Percentiles rank a stretch among this genome's conserved stretches.
These are phyloP conservation scores for Proterorhinus semilunaris DNA, from an alignment of 2,113 vertebrate species.

Conservation along the genomic window DNA sequence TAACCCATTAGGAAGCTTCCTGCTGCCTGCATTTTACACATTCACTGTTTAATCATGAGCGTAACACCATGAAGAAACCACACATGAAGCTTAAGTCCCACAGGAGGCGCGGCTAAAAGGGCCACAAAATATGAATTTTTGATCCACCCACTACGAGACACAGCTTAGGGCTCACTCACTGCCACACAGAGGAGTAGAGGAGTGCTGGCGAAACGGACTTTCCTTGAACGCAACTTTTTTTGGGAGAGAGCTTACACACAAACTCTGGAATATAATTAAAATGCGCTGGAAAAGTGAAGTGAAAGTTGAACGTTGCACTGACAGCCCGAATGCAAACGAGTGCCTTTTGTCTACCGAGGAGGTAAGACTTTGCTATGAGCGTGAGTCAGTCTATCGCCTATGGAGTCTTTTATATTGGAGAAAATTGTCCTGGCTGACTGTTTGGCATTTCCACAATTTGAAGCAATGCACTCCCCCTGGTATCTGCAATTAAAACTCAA, in stretches of 20 bases:
- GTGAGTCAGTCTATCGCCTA: not conserved
- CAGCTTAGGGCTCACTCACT: conserved; percentile 16
- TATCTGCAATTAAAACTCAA: conserved; percentile 83
- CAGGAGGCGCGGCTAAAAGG: conserved; percentile 80
- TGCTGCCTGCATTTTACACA: not conserved
- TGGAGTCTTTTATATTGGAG: conserved; percentile 18
- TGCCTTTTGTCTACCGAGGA: conserved; percentile 75
- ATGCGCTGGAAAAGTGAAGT: conserved; percentile 93
- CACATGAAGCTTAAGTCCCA: conserved; percentile 49
- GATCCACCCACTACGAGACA: conserved; percentile 80
- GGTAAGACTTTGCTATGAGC: conserved; percentile 72
- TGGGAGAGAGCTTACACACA: not conserved
- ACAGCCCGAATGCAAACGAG: conserved; percentile 75
- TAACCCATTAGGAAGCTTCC: not conserved
- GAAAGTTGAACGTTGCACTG: conserved; percentile 79
- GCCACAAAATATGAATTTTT: conserved; percentile 51
- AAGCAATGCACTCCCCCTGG: conserved; percentile 74
- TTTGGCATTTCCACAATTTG: conserved; percentile 76
- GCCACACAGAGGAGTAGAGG: conserved; percentile 43
- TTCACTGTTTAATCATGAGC: not conserved
- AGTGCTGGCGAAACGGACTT: conserved; percentile 21
- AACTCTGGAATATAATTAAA: conserved; percentile 25
- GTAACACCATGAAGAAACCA: conserved; percentile 1
- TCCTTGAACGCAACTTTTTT: conserved; percentile 17
- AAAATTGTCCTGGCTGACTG: conserved; percentile 49